Base-by-base conservation (phyloP, 2,113 vertebrate genomes). In the Percina caprodes region DNA sequence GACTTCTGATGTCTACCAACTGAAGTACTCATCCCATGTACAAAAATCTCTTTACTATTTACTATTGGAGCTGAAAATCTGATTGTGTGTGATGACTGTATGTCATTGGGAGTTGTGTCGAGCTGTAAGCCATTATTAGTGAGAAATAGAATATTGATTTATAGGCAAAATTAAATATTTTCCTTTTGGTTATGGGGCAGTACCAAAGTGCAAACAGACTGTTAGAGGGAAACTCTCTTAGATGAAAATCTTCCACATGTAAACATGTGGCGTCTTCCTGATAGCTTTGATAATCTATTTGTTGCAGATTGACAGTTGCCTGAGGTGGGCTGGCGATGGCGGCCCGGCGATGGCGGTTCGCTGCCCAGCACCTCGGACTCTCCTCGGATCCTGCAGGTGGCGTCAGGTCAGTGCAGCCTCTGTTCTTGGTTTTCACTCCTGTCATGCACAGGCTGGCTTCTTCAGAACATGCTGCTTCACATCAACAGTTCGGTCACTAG, bases 171-270 rank as follows among this genome's bases (percentile, higher is more conserved):
- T 89, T 78, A 88, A 85, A 84, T 89, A 82, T 83, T 85, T 74
- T 83, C 79, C 67, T 79, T 85, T 46, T 61, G 21, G 61, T 77
- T 65, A 67, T 46, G 66, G 61, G 59, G 23, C 15, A 35, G 82
- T 83, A 78, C 63, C 85, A 87, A 87, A 87, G 88, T 89, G 81
- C 80, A 87, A 89, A 85, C 62, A 85, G 49, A 88, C 84, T 86
- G 62, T 80, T 73, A 48, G 58, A 77, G 75, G 67, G 45, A 83
- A 80, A 79, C 69, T 77, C 62, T 79, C 52, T 70, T 14, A 39
- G 71, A 60, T 77, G 72, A 80, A 83, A 77, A 74, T 66, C 45
- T 18, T 77, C 82, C 65, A 74, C 69, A 26, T 63, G 75, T 58
- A 67, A 84, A 73, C 78, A 59, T n/a, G 67, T 85, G 59, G 14